A percentile compares a stretch with the other conserved stretches of the same genome.
Evolutionary conservation across 2,888 invertebrate species (phyloP).

Genomic region (Cosmia trapezina): DNA sequence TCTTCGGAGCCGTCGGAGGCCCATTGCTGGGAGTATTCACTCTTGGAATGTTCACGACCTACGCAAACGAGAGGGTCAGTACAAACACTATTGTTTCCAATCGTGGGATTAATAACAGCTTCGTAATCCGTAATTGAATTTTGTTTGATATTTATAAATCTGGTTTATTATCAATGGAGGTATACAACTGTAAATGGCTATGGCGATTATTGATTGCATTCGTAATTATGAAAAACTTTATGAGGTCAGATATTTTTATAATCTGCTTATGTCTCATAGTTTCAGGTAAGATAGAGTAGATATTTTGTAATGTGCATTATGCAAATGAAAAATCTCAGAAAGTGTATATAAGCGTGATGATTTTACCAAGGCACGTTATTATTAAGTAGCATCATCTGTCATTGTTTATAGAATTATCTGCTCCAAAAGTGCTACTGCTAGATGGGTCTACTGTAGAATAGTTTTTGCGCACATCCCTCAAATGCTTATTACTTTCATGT

Average conservation of each 20-base stretch:
- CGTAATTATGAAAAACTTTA: not conserved
- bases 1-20: constrained; percentile 96
- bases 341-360: not conserved
- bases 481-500: not conserved
- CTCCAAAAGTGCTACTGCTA: not conserved
- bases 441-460: not conserved
- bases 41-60: constrained; percentile 95
- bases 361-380: not conserved
- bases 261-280: not conserved
- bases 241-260: not conserved
- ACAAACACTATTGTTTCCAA: constrained; percentile 28
- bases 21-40: constrained; percentile 96
- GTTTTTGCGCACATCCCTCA: not conserved
- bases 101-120: constrained; percentile 27
- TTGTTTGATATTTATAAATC: constrained; percentile 17
- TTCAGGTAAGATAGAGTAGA: not conserved
- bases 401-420: not conserved
- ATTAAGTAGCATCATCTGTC: not conserved
- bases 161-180: not conserved
- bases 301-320: not conserved
- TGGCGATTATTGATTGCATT: not conserved
- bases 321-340: not conserved
- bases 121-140: constrained; percentile 13
- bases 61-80: constrained; percentile 92
- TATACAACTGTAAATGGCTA: not conserved